phyloP scores from a whole-genome alignment of 2,797 vertebrate genomes.

The Pitangus sulphuratus region DNA sequence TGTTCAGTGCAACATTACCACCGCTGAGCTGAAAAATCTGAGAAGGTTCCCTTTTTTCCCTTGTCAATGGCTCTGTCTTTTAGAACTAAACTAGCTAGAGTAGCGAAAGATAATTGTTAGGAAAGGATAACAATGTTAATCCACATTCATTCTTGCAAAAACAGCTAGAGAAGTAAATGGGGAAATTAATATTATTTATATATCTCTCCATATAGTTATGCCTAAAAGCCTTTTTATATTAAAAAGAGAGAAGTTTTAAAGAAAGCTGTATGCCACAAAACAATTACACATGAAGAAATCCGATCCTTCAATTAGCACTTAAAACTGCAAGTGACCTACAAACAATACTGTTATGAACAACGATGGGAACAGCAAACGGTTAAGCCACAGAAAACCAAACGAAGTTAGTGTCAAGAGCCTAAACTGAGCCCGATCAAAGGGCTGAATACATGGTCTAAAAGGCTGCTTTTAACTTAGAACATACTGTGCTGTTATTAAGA shows the following conservation, averaged over 20 bases:
- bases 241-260: slow-evolving; percentile 67
- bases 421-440: slow-evolving; percentile 29
- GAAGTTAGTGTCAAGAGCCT: slow-evolving; percentile 59
- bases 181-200: slow-evolving; percentile 77
- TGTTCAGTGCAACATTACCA: slow-evolving; percentile 83
- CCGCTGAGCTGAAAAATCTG: slow-evolving; percentile 85
- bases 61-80: slow-evolving; percentile 85
- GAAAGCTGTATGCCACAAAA: slow-evolving; percentile 56
- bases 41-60: slow-evolving; percentile 80
- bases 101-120: slow-evolving; percentile 85
- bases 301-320: slow-evolving; percentile 76
- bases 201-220: slow-evolving; percentile 51
- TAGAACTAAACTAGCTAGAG: slow-evolving; percentile 85
- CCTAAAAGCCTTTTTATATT: slow-evolving; percentile 55
- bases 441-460: slow-evolving; percentile 50
- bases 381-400: slow-evolving; percentile 56
- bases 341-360: slow-evolving; percentile 64
- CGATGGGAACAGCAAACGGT: slow-evolving; percentile 55
- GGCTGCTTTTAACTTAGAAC: slow-evolving; percentile 69
- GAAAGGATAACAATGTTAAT: slow-evolving; percentile 84
- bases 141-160: slow-evolving; percentile 82
- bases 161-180: slow-evolving; percentile 80
- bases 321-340: slow-evolving; percentile 76
- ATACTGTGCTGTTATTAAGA: slow-evolving; percentile 50
- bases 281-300: slow-evolving; percentile 71